phyloP scores from a whole-genome alignment of 2,888 invertebrate genomes.

The Pollenia angustigena region DNA sequence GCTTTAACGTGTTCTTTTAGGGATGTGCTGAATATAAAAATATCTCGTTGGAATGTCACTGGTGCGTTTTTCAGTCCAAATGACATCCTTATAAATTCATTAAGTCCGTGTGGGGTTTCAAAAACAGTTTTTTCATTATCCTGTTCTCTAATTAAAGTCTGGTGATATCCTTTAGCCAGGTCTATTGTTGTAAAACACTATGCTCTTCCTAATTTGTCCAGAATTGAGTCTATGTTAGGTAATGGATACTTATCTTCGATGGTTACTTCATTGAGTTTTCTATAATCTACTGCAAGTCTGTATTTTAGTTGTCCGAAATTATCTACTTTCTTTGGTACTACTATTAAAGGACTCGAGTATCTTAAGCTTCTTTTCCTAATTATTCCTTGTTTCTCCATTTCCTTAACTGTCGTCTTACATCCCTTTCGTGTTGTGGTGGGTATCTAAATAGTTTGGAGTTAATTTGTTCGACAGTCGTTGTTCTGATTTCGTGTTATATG shows the following conservation, averaged over 20 bases:
- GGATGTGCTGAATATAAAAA: slow-evolving; percentile 15
- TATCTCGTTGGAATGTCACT: background rate
- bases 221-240: no score
- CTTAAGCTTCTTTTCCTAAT: slow-evolving; percentile 20
- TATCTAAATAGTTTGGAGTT: no score
- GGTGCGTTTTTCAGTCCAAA: slow-evolving; percentile 23
- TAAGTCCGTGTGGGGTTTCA: background rate
- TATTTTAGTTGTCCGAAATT: slow-evolving; percentile 6
- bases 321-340: slow-evolving; percentile 35
- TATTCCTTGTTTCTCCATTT: background rate
- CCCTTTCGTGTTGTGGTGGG: no score
- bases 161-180: slow-evolving; percentile 31
- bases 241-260: slow-evolving; percentile 24
- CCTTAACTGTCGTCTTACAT: no score
- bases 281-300: slow-evolving; percentile 26
- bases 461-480: slow-evolving; percentile 28
- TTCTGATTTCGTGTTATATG: slow-evolving; percentile 24
- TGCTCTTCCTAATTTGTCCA: slow-evolving; percentile 27
- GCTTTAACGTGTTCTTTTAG: slow-evolving; percentile 20
- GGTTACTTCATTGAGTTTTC: slow-evolving; percentile 17
- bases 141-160: slow-evolving; percentile 19
- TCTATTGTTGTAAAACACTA: slow-evolving; percentile 29
- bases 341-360: slow-evolving; percentile 1
- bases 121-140: slow-evolving; percentile 32
- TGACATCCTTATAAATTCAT: slow-evolving; percentile 35